Evolutionary conservation across 2,888 invertebrate genomes (phyloP).

Genomic region (Argyresthia goedartella): DNA sequence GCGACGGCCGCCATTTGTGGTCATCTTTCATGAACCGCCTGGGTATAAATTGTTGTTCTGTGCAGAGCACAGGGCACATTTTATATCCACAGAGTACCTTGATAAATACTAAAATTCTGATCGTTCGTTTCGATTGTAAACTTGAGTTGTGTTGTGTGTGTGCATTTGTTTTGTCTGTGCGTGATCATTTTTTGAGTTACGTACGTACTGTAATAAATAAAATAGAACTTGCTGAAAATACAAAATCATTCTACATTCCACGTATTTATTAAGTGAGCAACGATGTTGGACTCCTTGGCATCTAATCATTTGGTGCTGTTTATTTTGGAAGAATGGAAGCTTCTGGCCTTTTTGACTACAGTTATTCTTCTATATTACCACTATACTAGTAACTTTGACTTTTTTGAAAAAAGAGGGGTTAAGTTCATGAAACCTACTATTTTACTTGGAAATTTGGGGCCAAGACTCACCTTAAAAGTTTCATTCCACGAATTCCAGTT

Average conservation of each 20-base stretch:
- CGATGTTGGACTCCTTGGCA: not conserved
- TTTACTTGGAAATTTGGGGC: slow-evolving; percentile 59
- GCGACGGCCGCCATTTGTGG: too few species aligned
- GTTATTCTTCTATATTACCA: slow-evolving; percentile 36
- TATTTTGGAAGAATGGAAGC: slow-evolving; percentile 43
- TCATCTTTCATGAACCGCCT: too few species aligned
- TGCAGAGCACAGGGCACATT: too few species aligned
- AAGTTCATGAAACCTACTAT: slow-evolving; percentile 52
- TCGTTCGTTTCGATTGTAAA: too few species aligned
- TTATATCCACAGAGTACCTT: too few species aligned
- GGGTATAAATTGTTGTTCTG: too few species aligned
- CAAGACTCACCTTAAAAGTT: slow-evolving; percentile 41
- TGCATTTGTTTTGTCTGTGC: not conserved
- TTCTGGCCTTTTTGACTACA: slow-evolving; percentile 33
- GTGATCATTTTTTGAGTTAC: not conserved
- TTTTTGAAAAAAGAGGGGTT: slow-evolving; percentile 56
- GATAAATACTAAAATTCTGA: too few species aligned
- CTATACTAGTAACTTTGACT: slow-evolving; percentile 53
- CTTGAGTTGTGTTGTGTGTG: too few species aligned
- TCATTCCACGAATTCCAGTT: slow-evolving; percentile 61
- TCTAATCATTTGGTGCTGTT: slow-evolving; percentile 14
- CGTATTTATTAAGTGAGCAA: too few species aligned
- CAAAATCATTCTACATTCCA: too few species aligned
- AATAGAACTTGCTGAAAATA: too few species aligned
- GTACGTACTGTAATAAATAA: not conserved